A percentile compares a stretch with the other conserved stretches of the same genome.
Evolutionary conservation across 2,113 vertebrate genomes (phyloP).

Genomic region (Amia ocellicauda): DNA sequence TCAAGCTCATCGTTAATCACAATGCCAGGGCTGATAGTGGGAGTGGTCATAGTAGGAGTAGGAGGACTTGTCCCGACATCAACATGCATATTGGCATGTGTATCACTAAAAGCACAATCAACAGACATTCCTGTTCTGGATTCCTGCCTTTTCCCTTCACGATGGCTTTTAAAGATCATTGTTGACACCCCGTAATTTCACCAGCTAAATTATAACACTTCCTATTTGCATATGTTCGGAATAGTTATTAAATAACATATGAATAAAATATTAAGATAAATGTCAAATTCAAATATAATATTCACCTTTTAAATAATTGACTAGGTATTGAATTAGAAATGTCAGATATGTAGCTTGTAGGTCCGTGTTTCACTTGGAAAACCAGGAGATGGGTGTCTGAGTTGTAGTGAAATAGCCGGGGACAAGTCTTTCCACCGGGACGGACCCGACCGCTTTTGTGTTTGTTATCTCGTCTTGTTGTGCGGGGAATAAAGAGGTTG

Average conservation of each 20-base stretch:
- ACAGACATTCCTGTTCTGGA: no score
- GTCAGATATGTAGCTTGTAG: conserved; percentile 3
- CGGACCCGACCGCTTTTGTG: no score
- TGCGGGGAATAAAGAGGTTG: no score
- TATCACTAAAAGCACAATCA: neutral
- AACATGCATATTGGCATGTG: neutral
- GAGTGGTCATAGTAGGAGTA: neutral
- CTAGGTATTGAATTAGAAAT: conserved; percentile 16
- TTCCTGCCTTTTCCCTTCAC: neutral
- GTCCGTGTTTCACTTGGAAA: conserved; percentile 7
- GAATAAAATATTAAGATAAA: conserved; percentile 30
- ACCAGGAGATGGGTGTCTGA: no score
- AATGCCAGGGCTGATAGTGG: neutral
- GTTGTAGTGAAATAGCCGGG: no score
- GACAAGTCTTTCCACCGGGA: no score
- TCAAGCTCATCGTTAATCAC: no score
- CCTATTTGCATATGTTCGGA: conserved; percentile 23
- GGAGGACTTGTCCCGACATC: neutral
- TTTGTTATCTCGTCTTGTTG: no score
- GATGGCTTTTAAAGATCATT: conserved; percentile 9
- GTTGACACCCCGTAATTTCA: conserved; percentile 11
- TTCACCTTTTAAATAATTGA: conserved; percentile 25
- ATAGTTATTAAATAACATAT: conserved; percentile 25
- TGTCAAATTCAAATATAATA: conserved; percentile 27
- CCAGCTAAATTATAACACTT: conserved; percentile 1